Percentiles rank a stretch among this genome's conserved stretches.
Evolutionary conservation across 2,888 invertebrate species (phyloP).

Genomic region (Halocaridina rubra): DNA sequence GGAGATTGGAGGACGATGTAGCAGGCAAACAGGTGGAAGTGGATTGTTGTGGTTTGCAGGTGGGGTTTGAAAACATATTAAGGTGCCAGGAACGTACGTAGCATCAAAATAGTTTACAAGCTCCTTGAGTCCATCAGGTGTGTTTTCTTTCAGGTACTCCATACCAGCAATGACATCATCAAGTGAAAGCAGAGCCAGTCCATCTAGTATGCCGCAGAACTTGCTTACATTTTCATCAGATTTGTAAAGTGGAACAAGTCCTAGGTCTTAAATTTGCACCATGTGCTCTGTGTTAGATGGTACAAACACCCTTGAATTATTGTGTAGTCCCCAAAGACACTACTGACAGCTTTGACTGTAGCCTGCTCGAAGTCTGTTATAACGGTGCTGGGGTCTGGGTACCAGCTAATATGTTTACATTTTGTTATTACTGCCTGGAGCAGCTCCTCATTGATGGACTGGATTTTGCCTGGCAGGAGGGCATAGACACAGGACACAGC

Average conservation of each 20-base stretch:
- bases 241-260: not conserved
- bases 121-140: conserved; percentile 10
- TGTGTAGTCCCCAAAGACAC: not conserved
- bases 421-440: no score
- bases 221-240: not conserved
- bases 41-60: no score
- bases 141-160: conserved; percentile 2
- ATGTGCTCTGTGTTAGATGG: not conserved
- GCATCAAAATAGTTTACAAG: conserved; percentile 19
- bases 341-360: not conserved
- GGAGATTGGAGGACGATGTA: no score
- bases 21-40: no score
- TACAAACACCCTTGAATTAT: conserved; percentile 11
- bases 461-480: no score
- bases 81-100: conserved; percentile 15
- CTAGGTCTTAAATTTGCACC: not conserved
- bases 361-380: conserved; percentile 14
- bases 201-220: conserved; percentile 17
- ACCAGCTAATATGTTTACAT: no score
- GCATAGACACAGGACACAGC: no score
- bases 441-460: no score
- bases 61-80: no score
- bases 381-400: no score
- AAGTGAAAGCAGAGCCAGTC: conserved; percentile 6
- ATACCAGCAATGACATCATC: conserved; percentile 13